These are phyloP conservation scores for Marcusenius ussheri DNA, from an alignment of 2,113 vertebrate genomes.

Conservation along the genomic window DNA sequence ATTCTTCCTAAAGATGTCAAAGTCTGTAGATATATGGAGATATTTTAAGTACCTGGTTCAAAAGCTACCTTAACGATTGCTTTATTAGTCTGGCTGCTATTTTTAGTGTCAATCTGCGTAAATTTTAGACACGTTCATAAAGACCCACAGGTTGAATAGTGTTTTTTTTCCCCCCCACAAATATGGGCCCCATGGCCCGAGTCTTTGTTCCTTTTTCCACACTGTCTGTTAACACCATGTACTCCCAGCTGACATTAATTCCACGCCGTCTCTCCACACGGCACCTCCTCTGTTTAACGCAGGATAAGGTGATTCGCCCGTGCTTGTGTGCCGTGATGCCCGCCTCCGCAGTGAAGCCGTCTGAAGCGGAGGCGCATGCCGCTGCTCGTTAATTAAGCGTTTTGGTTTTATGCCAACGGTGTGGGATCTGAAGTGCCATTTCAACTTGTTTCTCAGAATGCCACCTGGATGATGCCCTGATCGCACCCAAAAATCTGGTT, in stretches of 20 bases:
- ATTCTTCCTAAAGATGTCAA: background rate
- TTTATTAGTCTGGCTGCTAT: background rate
- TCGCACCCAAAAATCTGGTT: background rate
- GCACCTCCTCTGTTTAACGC: slow-evolving; percentile 57
- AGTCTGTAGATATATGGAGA: background rate
- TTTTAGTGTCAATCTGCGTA: background rate
- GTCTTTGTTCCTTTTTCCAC: background rate
- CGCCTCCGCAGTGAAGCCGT: slow-evolving; percentile 42
- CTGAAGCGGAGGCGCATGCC: slow-evolving; percentile 35
- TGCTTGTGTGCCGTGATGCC: slow-evolving; percentile 43
- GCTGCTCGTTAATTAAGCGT: background rate
- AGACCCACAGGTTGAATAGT: background rate
- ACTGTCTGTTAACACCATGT: background rate
- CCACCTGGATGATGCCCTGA: slow-evolving; percentile 19
- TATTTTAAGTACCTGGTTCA: background rate
- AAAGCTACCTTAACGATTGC: background rate
- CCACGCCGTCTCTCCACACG: slow-evolving; percentile 36
- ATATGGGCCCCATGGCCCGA: background rate
- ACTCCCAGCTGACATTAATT: slow-evolving; percentile 26
- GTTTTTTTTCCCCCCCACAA: background rate
- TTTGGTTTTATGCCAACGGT: background rate
- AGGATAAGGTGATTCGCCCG: slow-evolving; percentile 90
- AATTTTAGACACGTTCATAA: background rate
- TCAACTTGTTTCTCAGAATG: slow-evolving; percentile 19
- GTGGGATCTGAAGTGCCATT: background rate